These are phyloP conservation scores for Tetropium fuscum DNA, from an alignment of 2,888 invertebrate genomes.

Conservation along the genomic window DNA sequence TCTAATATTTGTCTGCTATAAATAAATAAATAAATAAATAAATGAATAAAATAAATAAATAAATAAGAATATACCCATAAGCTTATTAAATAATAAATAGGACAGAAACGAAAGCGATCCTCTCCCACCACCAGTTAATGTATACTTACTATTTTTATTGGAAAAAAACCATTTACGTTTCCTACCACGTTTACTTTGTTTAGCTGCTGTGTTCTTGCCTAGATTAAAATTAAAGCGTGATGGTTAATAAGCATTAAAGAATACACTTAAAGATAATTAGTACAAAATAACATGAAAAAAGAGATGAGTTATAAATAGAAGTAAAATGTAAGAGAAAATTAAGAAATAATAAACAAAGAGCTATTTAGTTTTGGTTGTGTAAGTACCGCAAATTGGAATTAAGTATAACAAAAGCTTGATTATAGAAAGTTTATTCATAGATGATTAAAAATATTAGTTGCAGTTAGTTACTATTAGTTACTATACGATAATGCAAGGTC, in stretches of 20 bases:
- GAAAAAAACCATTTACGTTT: conserved; percentile 37
- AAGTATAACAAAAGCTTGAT: too few species aligned
- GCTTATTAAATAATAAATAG: not conserved
- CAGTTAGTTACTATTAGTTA: too few species aligned
- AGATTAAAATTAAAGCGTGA: conserved; percentile 21
- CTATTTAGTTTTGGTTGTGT: too few species aligned
- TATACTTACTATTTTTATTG: conserved; percentile 36
- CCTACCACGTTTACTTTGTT: conserved; percentile 30
- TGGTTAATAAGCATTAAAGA: conserved; percentile 21
- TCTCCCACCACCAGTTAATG: conserved; percentile 1
- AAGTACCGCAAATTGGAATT: too few species aligned
- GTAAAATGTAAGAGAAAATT: not conserved
- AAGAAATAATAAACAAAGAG: too few species aligned
- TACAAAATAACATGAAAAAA: conserved; percentile 4
- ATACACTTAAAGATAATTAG: conserved; percentile 10
- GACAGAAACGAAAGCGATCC: not conserved
- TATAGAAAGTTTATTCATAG: too few species aligned
- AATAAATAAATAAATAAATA: too few species aligned
- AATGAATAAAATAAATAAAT: too few species aligned
- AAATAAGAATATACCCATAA: too few species aligned
- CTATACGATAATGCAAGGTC: too few species aligned
- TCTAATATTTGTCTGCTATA: too few species aligned
- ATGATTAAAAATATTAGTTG: too few species aligned
- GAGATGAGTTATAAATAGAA: not conserved
- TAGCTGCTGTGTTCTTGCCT: conserved; percentile 28